Conservation (phyloP, 2,113 vertebrate genomes). For the Lepus americanus region DNA sequence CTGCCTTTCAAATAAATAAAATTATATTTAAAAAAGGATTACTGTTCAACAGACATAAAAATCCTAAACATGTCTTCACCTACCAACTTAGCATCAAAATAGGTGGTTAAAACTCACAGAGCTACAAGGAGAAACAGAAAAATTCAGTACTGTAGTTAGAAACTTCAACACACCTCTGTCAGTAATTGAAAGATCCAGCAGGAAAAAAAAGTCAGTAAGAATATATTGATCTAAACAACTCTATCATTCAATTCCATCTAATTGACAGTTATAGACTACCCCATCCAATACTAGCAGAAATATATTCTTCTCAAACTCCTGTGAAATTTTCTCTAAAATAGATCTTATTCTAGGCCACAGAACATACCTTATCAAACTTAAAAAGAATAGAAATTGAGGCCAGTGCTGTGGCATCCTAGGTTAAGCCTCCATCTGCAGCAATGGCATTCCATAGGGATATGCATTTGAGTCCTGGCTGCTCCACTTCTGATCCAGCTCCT, state of each 20-base stretch:
- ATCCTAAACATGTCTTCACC: neutral
- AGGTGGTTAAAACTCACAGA: neutral
- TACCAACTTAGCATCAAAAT: neutral
- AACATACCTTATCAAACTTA: neutral
- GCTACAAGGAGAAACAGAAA: neutral
- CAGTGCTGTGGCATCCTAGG: too few relatives aligned
- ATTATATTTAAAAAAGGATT: too few relatives aligned
- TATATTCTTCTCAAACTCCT: neutral
- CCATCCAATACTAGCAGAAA: neutral
- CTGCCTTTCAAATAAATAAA: too few relatives aligned
- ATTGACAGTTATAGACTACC: neutral
- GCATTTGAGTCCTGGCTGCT: too few relatives aligned
- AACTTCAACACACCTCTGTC: neutral
- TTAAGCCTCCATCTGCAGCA: too few relatives aligned
- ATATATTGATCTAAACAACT: neutral
- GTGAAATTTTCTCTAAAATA: neutral
- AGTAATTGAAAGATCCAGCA: neutral
- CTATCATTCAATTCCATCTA: neutral
- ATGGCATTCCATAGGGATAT: too few relatives aligned
- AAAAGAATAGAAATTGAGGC: neutral
- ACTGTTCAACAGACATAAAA: neutral
- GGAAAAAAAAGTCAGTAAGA: neutral
- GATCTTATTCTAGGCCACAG: neutral
- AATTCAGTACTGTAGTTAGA: neutral
- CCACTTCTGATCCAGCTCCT: too few relatives aligned